Conservation (phyloP, 2,888 invertebrate genomes). For the Tetragnatha montana region DNA sequence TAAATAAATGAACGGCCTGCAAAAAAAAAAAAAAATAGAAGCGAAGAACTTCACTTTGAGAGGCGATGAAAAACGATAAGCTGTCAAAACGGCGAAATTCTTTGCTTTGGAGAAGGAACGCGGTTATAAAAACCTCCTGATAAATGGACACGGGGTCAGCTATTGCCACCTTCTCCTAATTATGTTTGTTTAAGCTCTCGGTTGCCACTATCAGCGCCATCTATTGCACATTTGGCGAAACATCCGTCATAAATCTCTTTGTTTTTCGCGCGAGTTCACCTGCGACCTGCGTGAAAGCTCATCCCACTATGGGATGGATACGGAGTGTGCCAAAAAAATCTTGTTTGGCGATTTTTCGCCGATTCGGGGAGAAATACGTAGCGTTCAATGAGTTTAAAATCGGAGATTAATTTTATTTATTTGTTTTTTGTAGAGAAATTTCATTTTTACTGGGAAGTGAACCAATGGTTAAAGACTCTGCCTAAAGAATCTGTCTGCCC, state of each 20-base stretch:
- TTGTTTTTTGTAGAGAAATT: too few relatives aligned
- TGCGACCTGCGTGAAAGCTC: too few relatives aligned
- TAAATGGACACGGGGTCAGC: slow-evolving; percentile 66
- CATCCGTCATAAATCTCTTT: slow-evolving; percentile 64
- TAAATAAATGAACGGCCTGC: slow-evolving; percentile 42
- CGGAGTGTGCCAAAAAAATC: too few relatives aligned
- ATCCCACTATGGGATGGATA: too few relatives aligned
- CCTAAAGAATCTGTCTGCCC: too few relatives aligned
- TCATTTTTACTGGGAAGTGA: too few relatives aligned
- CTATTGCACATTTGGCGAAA: slow-evolving; percentile 68
- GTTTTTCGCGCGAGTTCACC: neutral
- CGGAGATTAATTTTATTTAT: too few relatives aligned
- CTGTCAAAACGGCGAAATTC: slow-evolving; percentile 69
- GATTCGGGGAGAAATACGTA: slow-evolving; percentile 7
- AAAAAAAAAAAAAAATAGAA: slow-evolving; percentile 4
- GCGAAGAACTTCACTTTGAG: slow-evolving; percentile 18
- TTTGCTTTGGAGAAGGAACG: slow-evolving; percentile 53
- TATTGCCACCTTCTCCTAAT: slow-evolving; percentile 70
- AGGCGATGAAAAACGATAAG: slow-evolving; percentile 68
- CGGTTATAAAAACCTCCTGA: slow-evolving; percentile 65
- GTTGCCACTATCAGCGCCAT: slow-evolving; percentile 69
- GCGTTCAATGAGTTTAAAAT: slow-evolving; percentile 29
- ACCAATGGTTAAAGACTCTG: too few relatives aligned
- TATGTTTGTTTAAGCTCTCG: slow-evolving; percentile 69
- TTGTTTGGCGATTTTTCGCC: neutral